Evolutionary conservation across 2,797 vertebrate genomes (phyloP), one percentile per base, ranked within the genome.

Genomic region (Tangara arthus): DNA sequence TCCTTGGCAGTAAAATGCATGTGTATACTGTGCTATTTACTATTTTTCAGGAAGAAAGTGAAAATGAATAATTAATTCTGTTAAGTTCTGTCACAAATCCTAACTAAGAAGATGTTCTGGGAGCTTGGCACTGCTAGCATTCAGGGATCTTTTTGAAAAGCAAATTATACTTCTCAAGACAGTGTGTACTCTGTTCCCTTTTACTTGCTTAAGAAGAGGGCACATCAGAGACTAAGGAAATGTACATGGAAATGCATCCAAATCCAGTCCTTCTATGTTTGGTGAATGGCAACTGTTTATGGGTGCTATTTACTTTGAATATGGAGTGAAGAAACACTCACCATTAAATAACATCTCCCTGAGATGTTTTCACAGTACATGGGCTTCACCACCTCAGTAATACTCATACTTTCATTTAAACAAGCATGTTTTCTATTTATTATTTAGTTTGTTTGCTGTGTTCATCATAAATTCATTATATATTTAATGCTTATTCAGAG

Each of bases 271-370:
- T 89, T 50, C 42, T 75, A 66, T 88, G 76, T 93, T 79, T 94
- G 75, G 44, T 94, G 85, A 96, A 93, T 89, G 61, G 85, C 42
- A 77, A 30, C 79, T 89, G 79, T 91, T 91, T 93, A 85, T 12
- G 57, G 69, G 57, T 92, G 79, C 85, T 94, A 78, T 94, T 95
- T 96, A 90, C 91, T 94, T 91, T 89, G 61, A 91, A 86, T 64
- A 47, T 6, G 68, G 32, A 89, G 42, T 91, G 69, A 64, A 89
- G 72, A 82, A 87, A 87, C 76, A 15, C n/a, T 46, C 44, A 57
- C n/a, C n/a, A 23, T 64, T 80, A 85, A 93, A 82, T 59, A 89
- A 41, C 60, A 56, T 64, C 21, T 60, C 46, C 75, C 44, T 71
- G 64, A 66, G 34, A 9, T 79, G 44, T 52, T 85, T 64, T 82